Evolutionary conservation across 2,113 vertebrate genomes (phyloP).

Genomic region (Bagarius yarrelli): DNA sequence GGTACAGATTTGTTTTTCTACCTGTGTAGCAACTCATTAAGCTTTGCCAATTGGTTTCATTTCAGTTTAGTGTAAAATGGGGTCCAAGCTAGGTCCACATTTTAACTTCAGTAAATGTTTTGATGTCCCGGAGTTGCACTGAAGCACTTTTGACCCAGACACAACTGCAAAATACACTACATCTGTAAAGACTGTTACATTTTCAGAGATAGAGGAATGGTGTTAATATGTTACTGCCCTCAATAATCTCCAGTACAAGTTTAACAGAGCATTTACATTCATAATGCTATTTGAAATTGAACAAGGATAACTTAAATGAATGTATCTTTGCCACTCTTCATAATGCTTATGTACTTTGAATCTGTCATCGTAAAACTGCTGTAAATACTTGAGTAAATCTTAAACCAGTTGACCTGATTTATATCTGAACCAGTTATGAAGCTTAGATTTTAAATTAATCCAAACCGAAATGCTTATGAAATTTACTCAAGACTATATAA

Average conservation of each 20-base stretch:
- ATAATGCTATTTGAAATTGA: conserved; percentile 15
- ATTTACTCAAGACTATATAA: too few species aligned
- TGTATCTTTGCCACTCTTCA: conserved; percentile 40
- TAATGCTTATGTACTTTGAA: conserved; percentile 17
- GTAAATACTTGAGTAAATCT: conserved; percentile 48
- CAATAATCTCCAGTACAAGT: not conserved
- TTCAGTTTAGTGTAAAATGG: conserved; percentile 17
- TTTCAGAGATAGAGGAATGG: not conserved
- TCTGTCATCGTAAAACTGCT: conserved; percentile 46
- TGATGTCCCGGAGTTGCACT: conserved; percentile 47
- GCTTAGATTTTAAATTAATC: not conserved
- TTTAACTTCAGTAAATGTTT: conserved; percentile 34
- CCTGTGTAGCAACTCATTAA: conserved; percentile 43
- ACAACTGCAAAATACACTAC: conserved; percentile 45
- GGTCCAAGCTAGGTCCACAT: conserved; percentile 20
- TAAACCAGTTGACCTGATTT: not conserved
- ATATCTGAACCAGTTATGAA: not conserved
- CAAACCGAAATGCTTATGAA: too few species aligned
- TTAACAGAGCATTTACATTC: conserved; percentile 34
- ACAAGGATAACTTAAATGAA: conserved; percentile 38
- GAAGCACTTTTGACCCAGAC: conserved; percentile 56
- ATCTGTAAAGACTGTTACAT: conserved; percentile 41
- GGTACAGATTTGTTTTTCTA: conserved; percentile 35
- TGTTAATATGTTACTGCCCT: not conserved
- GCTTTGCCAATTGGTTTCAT: not conserved